Conservation (phyloP, 2,797 vertebrate species). For the Schizopygopsis pylzovi region DNA sequence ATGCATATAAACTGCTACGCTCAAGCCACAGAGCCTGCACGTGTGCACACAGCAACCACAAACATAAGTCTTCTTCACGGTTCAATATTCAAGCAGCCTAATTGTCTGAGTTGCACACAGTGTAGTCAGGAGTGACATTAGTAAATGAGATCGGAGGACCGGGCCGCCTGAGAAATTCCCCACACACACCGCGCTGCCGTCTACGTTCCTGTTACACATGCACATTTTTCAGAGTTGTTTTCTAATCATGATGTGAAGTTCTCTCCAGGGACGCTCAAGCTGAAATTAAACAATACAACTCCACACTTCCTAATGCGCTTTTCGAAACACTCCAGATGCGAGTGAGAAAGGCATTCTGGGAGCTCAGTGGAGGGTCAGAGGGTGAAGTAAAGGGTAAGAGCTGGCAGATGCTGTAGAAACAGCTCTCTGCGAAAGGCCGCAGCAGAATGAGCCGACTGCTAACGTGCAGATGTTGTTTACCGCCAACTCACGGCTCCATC, state of each 20-base stretch:
- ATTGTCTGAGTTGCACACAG: constrained; percentile 52
- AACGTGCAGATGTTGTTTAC: constrained; percentile 71
- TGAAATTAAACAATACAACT: constrained; percentile 32
- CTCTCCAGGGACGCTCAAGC: constrained; percentile 7
- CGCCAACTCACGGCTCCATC: constrained; percentile 50
- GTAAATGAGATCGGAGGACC: constrained; percentile 44
- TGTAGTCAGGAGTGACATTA: constrained; percentile 56
- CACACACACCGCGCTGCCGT: background rate
- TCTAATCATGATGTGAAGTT: constrained; percentile 12
- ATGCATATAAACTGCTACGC: background rate
- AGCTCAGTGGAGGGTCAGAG: constrained; percentile 31
- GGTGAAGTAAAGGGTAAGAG: constrained; percentile 37
- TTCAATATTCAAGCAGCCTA: constrained; percentile 44
- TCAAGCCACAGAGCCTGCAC: background rate
- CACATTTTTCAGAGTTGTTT: constrained; percentile 13
- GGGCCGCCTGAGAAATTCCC: constrained; percentile 2
- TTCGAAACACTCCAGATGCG: background rate
- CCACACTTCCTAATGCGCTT: background rate
- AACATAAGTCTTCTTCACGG: constrained; percentile 57
- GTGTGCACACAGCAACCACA: constrained; percentile 20
- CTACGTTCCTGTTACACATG: background rate
- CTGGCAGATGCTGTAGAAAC: constrained; percentile 62
- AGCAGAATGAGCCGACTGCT: constrained; percentile 52
- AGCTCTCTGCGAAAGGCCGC: constrained; percentile 64
- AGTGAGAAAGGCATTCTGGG: constrained; percentile 32